Evolutionary conservation across 2,888 invertebrate genomes (phyloP), one percentile per base, ranked within the genome.

Genomic region (Flabesymbios commensalis): DNA sequence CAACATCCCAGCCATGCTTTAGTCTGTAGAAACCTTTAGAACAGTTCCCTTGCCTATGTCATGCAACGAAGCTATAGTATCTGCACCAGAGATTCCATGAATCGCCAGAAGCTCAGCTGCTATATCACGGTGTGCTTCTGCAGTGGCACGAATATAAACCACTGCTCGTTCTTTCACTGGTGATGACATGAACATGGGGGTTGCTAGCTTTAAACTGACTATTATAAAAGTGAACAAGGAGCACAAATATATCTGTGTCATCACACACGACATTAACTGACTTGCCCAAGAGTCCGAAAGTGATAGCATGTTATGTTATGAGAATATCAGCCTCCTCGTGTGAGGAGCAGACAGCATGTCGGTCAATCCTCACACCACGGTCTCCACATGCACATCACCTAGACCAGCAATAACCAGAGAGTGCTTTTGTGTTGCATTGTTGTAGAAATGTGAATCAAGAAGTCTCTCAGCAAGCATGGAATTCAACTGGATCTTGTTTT

Each of bases 151-250:
- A 33, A 45, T 58, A 26, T 57, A 55, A 14, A 57, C 5, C 28
- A 43, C 24, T 28, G 55, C 45, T 49, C 45, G 14, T 33, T 56
- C 45, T 24, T 47, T 31, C 36, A 60, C 56, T 47, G 56, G 45
- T 47, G 47, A 42, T 43, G 54, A 45, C 33, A 60, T 57, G 55
- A 60, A 57, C 60, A 60, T 45, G 29, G 55, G 45, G 39, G 17
- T 24, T 17, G 14, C 19, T 26, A 43, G 29, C 32, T 56, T 17
- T 56, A 19, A 31, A 54, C 4, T 3, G 1, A 17, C 29, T 41
- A 28, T 56, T 22, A 5, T 60, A 60, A 47, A 45, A 43, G 45
- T 60, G 36, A 3, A 54, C 43, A 47, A 57, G 29, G 45, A 58
- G 56, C 22, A 47, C 55, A 56, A 57, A 57, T 26, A 59, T 22